Percentiles rank a stretch among this genome's conserved stretches.
These are phyloP conservation scores for Ovis canadensis DNA, from an alignment of 2,113 vertebrate species.

Conservation along the genomic window DNA sequence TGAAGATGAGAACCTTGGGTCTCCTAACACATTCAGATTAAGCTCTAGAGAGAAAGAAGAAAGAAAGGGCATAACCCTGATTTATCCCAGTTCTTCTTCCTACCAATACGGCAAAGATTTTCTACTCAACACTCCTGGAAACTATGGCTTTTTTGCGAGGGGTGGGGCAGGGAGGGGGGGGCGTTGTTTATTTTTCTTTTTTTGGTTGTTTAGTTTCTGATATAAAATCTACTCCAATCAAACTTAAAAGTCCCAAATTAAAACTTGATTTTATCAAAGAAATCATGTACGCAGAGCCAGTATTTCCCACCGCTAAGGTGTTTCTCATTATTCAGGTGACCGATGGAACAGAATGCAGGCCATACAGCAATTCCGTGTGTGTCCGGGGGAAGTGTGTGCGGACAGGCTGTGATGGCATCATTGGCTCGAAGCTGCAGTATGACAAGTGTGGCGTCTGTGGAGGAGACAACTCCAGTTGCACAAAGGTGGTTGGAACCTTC, in stretches of 20 bases:
- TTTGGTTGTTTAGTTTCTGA: background rate
- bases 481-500: slow-evolving; percentile 92
- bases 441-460: slow-evolving; percentile 97
- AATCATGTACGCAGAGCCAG: background rate
- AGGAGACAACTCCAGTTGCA: slow-evolving; percentile 92
- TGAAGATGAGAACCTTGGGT: background rate
- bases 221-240: background rate
- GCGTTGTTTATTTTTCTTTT: accelerated
- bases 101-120: background rate
- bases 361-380: slow-evolving; percentile 93
- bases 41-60: background rate
- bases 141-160: accelerated
- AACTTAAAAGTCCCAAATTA: background rate
- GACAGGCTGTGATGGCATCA: slow-evolving; percentile 95
- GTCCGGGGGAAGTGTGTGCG: slow-evolving; percentile 94
- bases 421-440: slow-evolving; percentile 96
- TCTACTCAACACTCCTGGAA: background rate
- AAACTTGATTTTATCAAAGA: background rate
- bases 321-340: slow-evolving; percentile 82
- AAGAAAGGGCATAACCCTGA: background rate
- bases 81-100: background rate
- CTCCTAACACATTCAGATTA: background rate
- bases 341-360: slow-evolving; percentile 95
- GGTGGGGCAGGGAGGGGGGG: accelerated
- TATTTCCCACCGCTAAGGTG: background rate